Evolutionary conservation across 2,113 vertebrate species (phyloP).

Genomic region (Paratilapia polleni): DNA sequence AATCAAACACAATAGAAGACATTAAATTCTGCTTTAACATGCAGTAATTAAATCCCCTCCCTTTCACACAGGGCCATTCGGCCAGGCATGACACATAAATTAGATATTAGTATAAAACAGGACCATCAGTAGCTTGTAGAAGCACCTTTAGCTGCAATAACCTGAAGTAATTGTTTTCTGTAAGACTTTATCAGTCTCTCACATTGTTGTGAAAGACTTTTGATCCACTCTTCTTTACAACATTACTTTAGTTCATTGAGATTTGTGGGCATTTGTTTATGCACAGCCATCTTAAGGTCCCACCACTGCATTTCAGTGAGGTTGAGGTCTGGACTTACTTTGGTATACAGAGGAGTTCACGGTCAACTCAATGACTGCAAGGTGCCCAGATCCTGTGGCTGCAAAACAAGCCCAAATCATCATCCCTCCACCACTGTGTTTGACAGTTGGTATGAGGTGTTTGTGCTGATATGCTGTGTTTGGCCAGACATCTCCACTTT

Average conservation of each 20-base stretch:
- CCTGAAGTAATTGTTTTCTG: background rate
- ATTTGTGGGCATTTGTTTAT: no score
- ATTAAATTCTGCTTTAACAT: background rate
- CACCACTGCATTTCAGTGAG: background rate
- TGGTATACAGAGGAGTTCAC: no score
- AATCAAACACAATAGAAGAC: background rate
- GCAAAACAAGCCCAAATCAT: no score
- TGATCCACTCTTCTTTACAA: background rate
- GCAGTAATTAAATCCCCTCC: rapidly evolving
- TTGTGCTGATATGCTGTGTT: no score
- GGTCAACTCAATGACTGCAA: no score
- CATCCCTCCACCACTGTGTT: no score
- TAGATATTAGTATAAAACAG: background rate
- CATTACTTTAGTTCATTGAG: background rate
- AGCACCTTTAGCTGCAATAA: background rate
- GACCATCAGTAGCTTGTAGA: rapidly evolving
- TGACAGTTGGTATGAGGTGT: no score
- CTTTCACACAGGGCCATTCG: background rate
- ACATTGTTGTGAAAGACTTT: rapidly evolving
- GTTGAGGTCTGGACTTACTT: background rate
- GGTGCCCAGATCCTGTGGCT: no score
- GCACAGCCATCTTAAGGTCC: background rate
- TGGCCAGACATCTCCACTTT: no score
- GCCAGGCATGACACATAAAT: rapidly evolving
- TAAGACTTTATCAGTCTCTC: background rate